Conservation (phyloP, 2,888 invertebrate genomes). For the Vannuccia rotundouncinata region DNA sequence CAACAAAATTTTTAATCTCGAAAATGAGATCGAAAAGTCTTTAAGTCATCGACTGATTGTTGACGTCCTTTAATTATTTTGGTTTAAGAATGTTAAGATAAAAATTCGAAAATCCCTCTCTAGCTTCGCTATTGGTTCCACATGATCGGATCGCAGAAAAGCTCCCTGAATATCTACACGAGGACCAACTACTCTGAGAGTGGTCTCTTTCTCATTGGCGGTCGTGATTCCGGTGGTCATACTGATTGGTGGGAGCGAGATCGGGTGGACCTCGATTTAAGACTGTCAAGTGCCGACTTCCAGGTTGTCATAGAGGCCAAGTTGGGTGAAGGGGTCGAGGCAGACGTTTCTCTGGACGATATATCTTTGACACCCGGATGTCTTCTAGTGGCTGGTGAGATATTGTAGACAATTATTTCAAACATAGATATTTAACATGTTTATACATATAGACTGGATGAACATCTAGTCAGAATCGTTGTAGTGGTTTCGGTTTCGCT, state of each 20-base stretch:
- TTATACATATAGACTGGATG: too few species aligned
- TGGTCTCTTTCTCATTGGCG: neutral
- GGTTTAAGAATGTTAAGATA: too few species aligned
- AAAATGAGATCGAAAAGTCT: too few species aligned
- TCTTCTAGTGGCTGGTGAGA: slow-evolving; percentile 18
- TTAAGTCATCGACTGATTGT: too few species aligned
- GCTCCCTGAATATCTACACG: slow-evolving; percentile 37
- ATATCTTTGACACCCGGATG: slow-evolving; percentile 49
- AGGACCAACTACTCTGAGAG: slow-evolving; percentile 28
- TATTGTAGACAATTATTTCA: too few species aligned
- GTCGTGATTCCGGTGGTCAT: neutral
- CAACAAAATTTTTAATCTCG: too few species aligned
- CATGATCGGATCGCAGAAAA: neutral
- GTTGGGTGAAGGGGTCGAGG: slow-evolving; percentile 45
- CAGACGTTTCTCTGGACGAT: slow-evolving; percentile 49
- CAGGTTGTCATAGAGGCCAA: slow-evolving; percentile 48
- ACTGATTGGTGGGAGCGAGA: slow-evolving; percentile 29
- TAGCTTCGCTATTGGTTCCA: slow-evolving; percentile 40
- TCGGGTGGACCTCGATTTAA: neutral
- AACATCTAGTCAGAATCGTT: too few species aligned
- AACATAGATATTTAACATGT: too few species aligned
- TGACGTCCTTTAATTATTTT: too few species aligned
- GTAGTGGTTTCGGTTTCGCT: too few species aligned
- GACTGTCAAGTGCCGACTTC: slow-evolving; percentile 38
- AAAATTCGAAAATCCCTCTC: too few species aligned